Base-by-base conservation (phyloP, 2,888 invertebrate genomes). In the Nomada fabriciana region DNA sequence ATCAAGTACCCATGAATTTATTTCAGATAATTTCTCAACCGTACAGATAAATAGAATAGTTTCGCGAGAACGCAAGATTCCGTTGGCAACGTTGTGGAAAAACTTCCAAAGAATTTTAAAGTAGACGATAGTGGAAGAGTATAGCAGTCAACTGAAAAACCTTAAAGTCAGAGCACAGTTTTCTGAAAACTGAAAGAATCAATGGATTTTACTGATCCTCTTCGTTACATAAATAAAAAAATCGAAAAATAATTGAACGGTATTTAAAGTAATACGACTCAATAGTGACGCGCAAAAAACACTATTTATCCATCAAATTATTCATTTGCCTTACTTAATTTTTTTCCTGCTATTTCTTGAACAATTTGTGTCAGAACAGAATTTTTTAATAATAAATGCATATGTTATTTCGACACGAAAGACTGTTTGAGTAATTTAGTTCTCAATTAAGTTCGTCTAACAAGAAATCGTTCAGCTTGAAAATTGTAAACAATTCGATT, bases 101-200 rank as follows among this genome's bases (percentile, higher is more conserved):
- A 71, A 80, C 70, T 80, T 80, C 2, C 52, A 20, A 80, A 80
- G 80, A 60, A 80, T 70, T 71, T 47, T 52, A 43, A 80, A 71
- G 53, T 80, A 23, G 53, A 42, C 36, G 43, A 63, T 13, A 9
- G 25, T 23, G 79, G 20, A 70, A 80, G 70, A 71, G 71, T 55
- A 47, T 67, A 71, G 64, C 65, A 42, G 23, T 23, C 52, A 23
- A 55, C 50, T 69, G 69, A 55, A 64, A 79, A 79, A 61, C n/a
- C 20, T 59, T 52, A 11, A 20, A 57, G 63, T 79, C 63, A 15
- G 29, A 53, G 42, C 65, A 59, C 36, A 36, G 18, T 65, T 78
- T 23, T 25, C 23, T 7, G 20, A n/a, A 29, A 59, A 20, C 0
- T 20, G 25, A 36, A 57, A 72, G 55, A 55, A 63, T 36, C 63